Evolutionary conservation across 2,888 invertebrate genomes (phyloP).

Genomic region (Drosophila macrothrix): DNA sequence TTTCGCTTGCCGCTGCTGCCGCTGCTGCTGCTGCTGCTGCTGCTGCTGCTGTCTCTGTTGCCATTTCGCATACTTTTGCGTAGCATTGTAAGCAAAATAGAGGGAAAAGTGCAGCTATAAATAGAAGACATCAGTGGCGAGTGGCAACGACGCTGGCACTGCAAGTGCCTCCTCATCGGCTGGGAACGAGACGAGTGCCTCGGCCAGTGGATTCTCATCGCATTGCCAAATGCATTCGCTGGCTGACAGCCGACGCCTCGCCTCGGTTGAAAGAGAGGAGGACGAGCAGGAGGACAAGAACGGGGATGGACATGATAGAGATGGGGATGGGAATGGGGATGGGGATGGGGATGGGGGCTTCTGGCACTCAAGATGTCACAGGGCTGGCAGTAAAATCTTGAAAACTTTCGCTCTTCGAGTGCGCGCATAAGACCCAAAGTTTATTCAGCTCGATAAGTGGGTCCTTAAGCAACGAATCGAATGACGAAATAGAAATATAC

Average conservation of each 20-base stretch:
- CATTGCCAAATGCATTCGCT: conserved; percentile 70
- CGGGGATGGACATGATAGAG: background rate
- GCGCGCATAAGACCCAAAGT: conserved; percentile 42
- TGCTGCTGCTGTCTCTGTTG: conserved; percentile 1
- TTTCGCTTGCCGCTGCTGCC: background rate
- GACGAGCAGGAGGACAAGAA: background rate
- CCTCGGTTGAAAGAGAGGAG: background rate
- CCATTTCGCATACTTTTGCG: conserved; percentile 52
- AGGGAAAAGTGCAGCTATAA: conserved; percentile 62
- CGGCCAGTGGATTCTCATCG: conserved; percentile 47
- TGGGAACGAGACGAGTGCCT: conserved; percentile 27
- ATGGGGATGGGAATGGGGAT: background rate
- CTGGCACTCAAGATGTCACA: conserved; percentile 52
- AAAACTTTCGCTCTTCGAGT: conserved; percentile 42
- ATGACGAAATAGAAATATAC: conserved; percentile 21
- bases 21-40: background rate
- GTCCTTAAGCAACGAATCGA: conserved; percentile 35
- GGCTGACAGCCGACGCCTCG: conserved; percentile 30
- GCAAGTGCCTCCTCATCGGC: conserved; percentile 53
- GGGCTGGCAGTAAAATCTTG: conserved; percentile 47
- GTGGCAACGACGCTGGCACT: conserved; percentile 55
- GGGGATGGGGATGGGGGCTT: background rate
- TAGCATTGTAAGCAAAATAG: conserved; percentile 51
- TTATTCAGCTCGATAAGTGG: conserved; percentile 57
- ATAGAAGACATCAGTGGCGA: conserved; percentile 64